Percentiles rank a stretch among this genome's conserved stretches.
Evolutionary conservation across 1,140 invertebrate genomes (phyloP).

Genomic region (Yoshiicerus persimilis): DNA sequence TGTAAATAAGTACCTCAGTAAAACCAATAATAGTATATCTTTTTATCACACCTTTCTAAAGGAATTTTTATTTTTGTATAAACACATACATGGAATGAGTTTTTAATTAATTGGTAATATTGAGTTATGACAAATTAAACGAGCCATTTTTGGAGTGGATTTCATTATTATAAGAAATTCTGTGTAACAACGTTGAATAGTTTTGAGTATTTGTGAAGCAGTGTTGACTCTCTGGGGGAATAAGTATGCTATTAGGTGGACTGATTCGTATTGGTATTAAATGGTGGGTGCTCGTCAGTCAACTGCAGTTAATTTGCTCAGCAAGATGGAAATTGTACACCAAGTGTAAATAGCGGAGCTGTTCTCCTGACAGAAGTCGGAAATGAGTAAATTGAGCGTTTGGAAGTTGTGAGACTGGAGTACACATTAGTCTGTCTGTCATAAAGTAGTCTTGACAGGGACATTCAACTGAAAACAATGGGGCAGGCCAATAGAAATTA

Average conservation of each 20-base stretch:
- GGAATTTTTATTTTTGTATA: too few relatives aligned
- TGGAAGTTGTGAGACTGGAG: not conserved
- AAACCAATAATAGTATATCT: too few relatives aligned
- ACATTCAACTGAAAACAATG: not conserved
- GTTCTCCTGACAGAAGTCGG: not conserved
- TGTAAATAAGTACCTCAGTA: too few relatives aligned
- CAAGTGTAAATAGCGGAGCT: not conserved
- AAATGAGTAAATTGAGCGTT: constrained; percentile 17
- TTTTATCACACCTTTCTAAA: too few relatives aligned
- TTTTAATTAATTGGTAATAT: too few relatives aligned
- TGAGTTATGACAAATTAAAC: too few relatives aligned
- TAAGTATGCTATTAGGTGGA: not conserved
- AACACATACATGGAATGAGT: too few relatives aligned
- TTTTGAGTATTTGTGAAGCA: too few relatives aligned
- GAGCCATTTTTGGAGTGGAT: too few relatives aligned
- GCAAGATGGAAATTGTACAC: not conserved
- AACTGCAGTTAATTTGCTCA: not conserved
- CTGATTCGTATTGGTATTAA: not conserved
- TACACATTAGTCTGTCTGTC: not conserved
- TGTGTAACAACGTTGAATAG: too few relatives aligned
- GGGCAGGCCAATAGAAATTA: not conserved
- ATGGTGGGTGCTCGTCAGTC: not conserved
- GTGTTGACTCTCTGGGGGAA: not conserved
- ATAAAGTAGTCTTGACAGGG: not conserved
- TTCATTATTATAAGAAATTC: too few relatives aligned